Evolutionary conservation across 2,797 vertebrate species (phyloP).

Genomic region (Sciurus carolinensis): DNA sequence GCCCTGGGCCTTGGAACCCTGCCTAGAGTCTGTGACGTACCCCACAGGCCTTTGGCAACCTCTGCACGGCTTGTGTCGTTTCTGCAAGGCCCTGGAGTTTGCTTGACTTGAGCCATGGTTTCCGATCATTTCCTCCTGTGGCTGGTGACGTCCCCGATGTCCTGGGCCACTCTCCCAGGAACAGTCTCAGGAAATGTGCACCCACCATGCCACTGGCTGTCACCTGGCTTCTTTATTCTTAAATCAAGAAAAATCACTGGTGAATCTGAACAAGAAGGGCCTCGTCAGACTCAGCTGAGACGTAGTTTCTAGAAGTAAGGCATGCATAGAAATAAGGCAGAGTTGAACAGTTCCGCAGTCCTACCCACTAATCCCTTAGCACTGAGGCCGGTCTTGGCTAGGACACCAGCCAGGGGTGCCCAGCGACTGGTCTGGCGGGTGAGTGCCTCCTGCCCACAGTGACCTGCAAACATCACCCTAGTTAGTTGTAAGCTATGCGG

Average conservation of each 20-base stretch:
- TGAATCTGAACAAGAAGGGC: not conserved
- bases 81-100: not conserved
- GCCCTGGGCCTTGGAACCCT: not conserved
- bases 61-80: not conserved
- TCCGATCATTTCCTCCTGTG: not conserved
- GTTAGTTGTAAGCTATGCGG: not conserved
- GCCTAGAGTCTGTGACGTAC: not conserved
- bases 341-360: not conserved
- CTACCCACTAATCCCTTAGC: not conserved
- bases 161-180: not conserved
- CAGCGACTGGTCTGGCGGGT: not conserved
- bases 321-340: not conserved
- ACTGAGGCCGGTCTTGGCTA: not conserved
- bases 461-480: not conserved
- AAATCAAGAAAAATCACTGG: not conserved
- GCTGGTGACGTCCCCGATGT: not conserved
- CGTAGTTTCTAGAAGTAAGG: not conserved
- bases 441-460: not conserved
- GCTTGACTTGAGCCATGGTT: not conserved
- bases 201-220: not conserved
- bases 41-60: not conserved
- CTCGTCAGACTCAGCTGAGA: not conserved
- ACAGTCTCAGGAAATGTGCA: not conserved
- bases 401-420: not conserved
- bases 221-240: not conserved